Percentiles rank a stretch among this genome's conserved stretches.
Conservation (phyloP, 2,888 invertebrate species). For the Troglohyphantes excavatus region DNA sequence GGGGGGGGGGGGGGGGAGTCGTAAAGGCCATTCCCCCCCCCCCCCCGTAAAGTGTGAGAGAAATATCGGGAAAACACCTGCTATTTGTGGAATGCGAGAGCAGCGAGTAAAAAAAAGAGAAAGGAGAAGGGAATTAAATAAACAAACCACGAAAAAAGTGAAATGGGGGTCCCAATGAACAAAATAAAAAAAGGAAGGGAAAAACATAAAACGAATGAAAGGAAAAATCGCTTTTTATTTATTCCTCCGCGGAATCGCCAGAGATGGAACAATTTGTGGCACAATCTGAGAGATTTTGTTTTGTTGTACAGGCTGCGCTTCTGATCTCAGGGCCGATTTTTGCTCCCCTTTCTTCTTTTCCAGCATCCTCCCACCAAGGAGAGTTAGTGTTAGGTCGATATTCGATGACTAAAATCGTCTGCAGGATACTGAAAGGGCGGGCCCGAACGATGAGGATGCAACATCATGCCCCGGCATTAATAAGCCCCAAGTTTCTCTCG, state of each 20-base stretch:
- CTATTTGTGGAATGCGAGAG: constrained; percentile 70
- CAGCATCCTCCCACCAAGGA: not conserved
- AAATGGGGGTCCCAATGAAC: not conserved
- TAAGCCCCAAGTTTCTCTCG: constrained; percentile 29
- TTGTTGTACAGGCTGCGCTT: constrained; percentile 59
- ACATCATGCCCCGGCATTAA: constrained; percentile 50
- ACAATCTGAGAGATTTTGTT: constrained; percentile 72
- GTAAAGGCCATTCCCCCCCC: constrained; percentile 60
- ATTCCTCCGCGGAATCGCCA: constrained; percentile 58
- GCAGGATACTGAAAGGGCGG: constrained; percentile 19
- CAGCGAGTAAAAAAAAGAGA: constrained; percentile 6
- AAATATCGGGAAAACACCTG: constrained; percentile 76
- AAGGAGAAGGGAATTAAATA: constrained; percentile 2
- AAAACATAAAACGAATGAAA: constrained; percentile 15
- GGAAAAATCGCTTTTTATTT: constrained; percentile 69
- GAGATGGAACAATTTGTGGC: constrained; percentile 76
- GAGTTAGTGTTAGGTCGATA: constrained; percentile 50
- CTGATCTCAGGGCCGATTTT: constrained; percentile 26
- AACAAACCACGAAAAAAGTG: not conserved
- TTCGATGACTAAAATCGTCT: constrained; percentile 72
- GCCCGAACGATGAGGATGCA: constrained; percentile 30
- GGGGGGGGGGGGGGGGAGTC: constrained; percentile 33
- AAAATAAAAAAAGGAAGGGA: constrained; percentile 29
- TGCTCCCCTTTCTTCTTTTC: constrained; percentile 5
- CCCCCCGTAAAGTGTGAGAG: constrained; percentile 66